phyloP scores from a whole-genome alignment of 2,113 vertebrate genomes.

The Tringa solitaria region DNA sequence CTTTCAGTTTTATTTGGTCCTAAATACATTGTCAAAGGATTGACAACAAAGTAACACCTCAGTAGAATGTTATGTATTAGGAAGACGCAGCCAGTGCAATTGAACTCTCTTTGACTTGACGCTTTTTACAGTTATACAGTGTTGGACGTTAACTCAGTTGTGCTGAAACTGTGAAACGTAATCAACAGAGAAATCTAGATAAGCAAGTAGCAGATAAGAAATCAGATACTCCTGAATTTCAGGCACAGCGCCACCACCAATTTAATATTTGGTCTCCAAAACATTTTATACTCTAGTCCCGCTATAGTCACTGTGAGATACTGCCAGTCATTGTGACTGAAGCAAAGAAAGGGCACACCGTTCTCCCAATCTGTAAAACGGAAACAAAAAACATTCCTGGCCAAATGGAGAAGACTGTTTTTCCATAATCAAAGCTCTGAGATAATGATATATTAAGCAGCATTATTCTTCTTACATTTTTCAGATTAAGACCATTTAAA shows the following conservation, averaged over 20 bases:
- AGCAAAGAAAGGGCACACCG: fast-evolving
- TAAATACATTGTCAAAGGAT: not conserved
- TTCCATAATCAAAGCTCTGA: not conserved
- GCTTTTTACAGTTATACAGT: not conserved
- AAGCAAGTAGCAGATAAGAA: not conserved
- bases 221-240: not conserved
- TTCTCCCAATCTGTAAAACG: not conserved
- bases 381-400: not conserved
- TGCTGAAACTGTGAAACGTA: not conserved
- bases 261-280: not conserved
- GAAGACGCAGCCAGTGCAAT: fast-evolving
- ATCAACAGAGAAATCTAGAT: not conserved
- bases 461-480: not conserved
- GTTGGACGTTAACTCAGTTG: not conserved
- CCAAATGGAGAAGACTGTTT: not conserved
- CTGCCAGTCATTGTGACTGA: not conserved
- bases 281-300: not conserved
- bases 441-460: not conserved
- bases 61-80: fast-evolving
- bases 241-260: not conserved
- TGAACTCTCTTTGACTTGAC: not conserved
- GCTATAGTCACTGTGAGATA: not conserved
- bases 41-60: too few relatives aligned
- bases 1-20: not conserved
- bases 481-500: not conserved